These are phyloP conservation scores for Sphaeramia orbicularis DNA, from an alignment of 2,797 vertebrate genomes.

Conservation along the genomic window DNA sequence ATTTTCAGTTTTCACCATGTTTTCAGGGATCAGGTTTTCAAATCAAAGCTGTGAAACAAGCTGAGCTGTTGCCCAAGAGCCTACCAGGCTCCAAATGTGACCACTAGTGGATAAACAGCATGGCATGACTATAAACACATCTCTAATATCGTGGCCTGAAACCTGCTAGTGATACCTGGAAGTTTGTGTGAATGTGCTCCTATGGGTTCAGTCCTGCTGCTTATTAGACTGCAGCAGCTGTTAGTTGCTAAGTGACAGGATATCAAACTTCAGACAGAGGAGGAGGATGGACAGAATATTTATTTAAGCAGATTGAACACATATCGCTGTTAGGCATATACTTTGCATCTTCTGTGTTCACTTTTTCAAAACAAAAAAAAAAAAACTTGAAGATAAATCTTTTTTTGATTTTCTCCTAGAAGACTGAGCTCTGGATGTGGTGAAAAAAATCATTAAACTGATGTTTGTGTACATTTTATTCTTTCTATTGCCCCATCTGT, in stretches of 20 bases:
- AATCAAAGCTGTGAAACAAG: conserved; percentile 21
- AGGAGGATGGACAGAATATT: not conserved
- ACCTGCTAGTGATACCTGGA: conserved; percentile 29
- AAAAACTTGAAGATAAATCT: no score
- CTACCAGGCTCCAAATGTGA: conserved; percentile 18
- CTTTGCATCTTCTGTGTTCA: not conserved
- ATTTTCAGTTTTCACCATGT: conserved; percentile 32
- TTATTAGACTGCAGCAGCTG: conserved; percentile 37
- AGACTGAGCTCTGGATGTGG: no score
- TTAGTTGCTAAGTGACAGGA: conserved; percentile 56
- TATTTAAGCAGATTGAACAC: not conserved
- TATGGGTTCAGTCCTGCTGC: not conserved
- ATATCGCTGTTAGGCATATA: not conserved
- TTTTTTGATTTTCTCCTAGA: no score
- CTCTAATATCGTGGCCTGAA: conserved; percentile 36
- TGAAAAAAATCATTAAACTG: no score
- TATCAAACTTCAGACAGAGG: conserved; percentile 20
- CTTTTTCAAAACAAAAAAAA: no score
- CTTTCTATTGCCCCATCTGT: no score
- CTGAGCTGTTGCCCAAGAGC: conserved; percentile 21
- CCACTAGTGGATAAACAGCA: conserved; percentile 20
- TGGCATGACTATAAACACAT: conserved; percentile 24
- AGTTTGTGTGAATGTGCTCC: conserved; percentile 16
- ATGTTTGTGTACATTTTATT: no score
- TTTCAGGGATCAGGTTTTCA: conserved; percentile 8